Evolutionary conservation across 2,797 vertebrate species (phyloP).

Genomic region (Acanthurus leucopareius): DNA sequence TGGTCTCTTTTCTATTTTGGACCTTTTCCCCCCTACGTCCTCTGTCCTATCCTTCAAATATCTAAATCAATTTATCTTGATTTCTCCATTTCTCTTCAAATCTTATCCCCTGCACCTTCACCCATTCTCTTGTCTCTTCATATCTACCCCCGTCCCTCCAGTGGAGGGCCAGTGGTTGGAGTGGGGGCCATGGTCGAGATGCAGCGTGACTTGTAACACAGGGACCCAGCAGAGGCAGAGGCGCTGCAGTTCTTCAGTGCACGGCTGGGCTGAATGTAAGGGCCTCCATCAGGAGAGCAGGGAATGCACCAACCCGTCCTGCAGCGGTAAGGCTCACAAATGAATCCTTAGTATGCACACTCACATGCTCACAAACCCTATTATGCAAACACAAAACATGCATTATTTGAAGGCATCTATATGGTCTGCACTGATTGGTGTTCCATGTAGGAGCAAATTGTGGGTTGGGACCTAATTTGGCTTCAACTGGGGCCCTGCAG

Average conservation of each 20-base stretch:
- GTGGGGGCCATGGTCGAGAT: constrained; percentile 95
- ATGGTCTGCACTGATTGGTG: constrained; percentile 27
- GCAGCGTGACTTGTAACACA: constrained; percentile 93
- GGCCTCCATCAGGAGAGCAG: constrained; percentile 92
- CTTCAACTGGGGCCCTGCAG: constrained; percentile 8
- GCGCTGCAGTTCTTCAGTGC: constrained; percentile 91
- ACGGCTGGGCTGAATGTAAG: constrained; percentile 93
- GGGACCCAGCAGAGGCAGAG: constrained; percentile 94
- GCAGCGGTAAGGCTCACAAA: constrained; percentile 86
- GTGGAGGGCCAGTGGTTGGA: constrained; percentile 98
- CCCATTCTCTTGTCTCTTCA: constrained; percentile 1
- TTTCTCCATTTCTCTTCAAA: background rate
- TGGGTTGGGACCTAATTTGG: constrained; percentile 45
- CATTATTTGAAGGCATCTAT: constrained; percentile 47
- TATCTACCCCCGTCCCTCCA: constrained; percentile 62
- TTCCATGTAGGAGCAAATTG: constrained; percentile 26
- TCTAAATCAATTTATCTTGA: constrained; percentile 15
- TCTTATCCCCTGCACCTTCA: background rate
- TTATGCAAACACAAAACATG: constrained; percentile 58
- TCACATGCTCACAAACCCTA: constrained; percentile 27
- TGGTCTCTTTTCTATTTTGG: constrained; percentile 12
- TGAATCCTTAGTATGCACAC: constrained; percentile 44
- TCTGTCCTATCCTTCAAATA: constrained; percentile 20
- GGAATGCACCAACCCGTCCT: constrained; percentile 91
- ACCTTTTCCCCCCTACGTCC: background rate